Conservation (phyloP, 2,797 vertebrate species). For the Acipenser ruthenus region DNA sequence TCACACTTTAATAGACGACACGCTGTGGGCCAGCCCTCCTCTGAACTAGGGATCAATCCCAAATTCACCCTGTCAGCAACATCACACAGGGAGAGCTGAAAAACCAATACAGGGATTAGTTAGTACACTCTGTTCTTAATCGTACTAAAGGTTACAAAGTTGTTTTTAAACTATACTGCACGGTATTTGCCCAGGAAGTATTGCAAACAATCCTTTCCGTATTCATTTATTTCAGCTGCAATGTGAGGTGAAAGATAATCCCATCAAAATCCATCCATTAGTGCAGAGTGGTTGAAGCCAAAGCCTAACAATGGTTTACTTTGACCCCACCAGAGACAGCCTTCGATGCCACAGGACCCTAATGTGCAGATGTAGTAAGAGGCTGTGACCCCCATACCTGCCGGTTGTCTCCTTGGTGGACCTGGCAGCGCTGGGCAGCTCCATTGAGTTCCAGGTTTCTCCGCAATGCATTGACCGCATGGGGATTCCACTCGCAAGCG, state of each 20-base stretch:
- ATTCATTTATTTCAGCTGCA: neutral
- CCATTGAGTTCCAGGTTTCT: conserved; percentile 68
- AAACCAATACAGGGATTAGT: too few species aligned
- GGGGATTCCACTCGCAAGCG: conserved; percentile 84
- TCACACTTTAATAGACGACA: conserved; percentile 68
- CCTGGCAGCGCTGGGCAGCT: conserved; percentile 65
- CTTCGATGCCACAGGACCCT: neutral
- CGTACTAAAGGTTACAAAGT: neutral
- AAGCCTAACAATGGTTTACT: neutral
- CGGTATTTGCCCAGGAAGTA: neutral
- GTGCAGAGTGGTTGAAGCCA: neutral
- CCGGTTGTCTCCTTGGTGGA: conserved; percentile 78
- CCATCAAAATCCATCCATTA: neutral
- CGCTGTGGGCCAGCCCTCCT: conserved; percentile 74
- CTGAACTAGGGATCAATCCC: conserved; percentile 82
- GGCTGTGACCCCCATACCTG: conserved; percentile 35
- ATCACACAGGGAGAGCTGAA: conserved; percentile 60
- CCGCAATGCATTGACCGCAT: conserved; percentile 65
- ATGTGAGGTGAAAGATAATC: neutral
- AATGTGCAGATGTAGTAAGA: neutral
- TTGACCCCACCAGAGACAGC: too few species aligned
- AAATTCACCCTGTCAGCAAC: conserved; percentile 82
- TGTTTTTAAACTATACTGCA: neutral
- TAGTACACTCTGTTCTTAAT: neutral
- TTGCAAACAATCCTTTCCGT: neutral